These are phyloP conservation scores for Brassicogethes aeneus DNA, from an alignment of 2,888 invertebrate genomes.

Conservation along the genomic window DNA sequence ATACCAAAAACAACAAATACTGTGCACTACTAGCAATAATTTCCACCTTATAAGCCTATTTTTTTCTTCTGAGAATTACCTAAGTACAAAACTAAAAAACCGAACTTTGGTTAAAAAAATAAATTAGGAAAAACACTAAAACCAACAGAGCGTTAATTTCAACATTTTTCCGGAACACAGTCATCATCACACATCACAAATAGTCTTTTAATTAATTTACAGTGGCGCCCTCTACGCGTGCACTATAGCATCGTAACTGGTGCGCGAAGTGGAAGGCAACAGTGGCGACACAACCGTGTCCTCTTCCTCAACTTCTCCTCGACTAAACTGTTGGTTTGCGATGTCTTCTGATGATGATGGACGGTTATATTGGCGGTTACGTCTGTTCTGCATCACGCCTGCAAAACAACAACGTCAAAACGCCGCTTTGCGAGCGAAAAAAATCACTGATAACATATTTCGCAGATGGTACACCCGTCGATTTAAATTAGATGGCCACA, in stretches of 20 bases:
- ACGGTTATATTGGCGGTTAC: conserved; percentile 20
- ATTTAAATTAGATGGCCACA: not conserved
- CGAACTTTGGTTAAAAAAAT: no score
- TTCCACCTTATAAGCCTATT: no score
- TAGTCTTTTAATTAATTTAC: no score
- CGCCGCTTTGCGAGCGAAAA: conserved; percentile 4
- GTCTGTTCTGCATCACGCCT: conserved; percentile 50
- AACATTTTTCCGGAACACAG: no score
- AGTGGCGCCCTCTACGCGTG: no score
- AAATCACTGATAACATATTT: conserved; percentile 1
- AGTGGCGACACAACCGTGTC: conserved; percentile 32
- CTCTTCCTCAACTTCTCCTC: conserved; percentile 4
- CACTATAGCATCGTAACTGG: conserved; percentile 38
- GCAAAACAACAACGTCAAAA: conserved; percentile 9
- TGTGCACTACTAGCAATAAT: no score
- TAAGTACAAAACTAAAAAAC: no score
- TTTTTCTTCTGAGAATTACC: no score
- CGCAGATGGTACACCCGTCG: not conserved
- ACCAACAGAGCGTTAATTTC: no score
- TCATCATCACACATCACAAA: no score
- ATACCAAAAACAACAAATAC: no score
- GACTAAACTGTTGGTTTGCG: conserved; percentile 9
- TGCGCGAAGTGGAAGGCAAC: conserved; percentile 34
- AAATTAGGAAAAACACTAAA: no score
- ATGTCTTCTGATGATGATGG: conserved; percentile 13